phyloP scores from a whole-genome alignment of 2,113 vertebrate species.

The Carettochelys insculpta region DNA sequence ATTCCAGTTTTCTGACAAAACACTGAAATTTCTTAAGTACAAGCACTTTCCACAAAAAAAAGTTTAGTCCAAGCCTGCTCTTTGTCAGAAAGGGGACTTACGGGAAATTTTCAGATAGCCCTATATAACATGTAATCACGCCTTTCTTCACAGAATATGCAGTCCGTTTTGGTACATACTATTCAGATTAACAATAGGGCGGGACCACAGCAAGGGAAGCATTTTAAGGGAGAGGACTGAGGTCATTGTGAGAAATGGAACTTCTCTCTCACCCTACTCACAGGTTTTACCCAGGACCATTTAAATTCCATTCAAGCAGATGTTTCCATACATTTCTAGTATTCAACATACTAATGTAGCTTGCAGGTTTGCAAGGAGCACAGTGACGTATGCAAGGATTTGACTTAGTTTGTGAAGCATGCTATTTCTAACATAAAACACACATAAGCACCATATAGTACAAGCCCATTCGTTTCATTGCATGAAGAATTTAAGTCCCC shows the following conservation, averaged over 20 bases:
- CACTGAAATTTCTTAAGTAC: background rate
- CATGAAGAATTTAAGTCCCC: background rate
- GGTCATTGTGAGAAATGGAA: background rate
- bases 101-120: background rate
- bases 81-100: background rate
- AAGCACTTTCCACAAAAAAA: background rate
- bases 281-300: background rate
- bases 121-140: background rate
- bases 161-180: background rate
- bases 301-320: background rate
- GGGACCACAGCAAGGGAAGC: background rate
- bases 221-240: background rate
- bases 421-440: background rate
- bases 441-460: rapidly evolving
- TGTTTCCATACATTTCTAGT: background rate
- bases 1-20: background rate
- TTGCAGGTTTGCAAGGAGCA: background rate
- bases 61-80: background rate
- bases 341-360: background rate
- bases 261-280: background rate
- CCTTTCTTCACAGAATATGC: background rate
- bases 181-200: background rate
- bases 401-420: background rate
- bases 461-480: background rate
- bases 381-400: background rate